phyloP scores from a whole-genome alignment of 2,888 invertebrate species.

The Drosophila formosana region DNA sequence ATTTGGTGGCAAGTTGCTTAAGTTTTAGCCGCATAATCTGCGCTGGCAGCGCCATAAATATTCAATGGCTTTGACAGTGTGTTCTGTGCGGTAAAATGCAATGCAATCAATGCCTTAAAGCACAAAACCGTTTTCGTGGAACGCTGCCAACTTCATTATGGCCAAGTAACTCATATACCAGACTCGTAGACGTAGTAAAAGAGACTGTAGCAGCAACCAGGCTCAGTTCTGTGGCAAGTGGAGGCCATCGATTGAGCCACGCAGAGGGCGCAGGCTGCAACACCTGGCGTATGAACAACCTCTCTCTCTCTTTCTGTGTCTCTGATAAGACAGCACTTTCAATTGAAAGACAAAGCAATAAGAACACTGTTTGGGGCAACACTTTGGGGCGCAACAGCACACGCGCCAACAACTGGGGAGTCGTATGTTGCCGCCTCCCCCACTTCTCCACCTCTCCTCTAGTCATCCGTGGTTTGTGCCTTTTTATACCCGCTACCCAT shows the following conservation, averaged over 20 bases:
- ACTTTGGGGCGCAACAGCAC: slow-evolving; percentile 3
- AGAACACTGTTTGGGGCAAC: slow-evolving; percentile 6
- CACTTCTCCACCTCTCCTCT: background rate
- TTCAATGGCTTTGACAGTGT: slow-evolving; percentile 61
- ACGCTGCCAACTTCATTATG: slow-evolving; percentile 64
- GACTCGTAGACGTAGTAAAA: background rate
- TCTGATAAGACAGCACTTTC: slow-evolving; percentile 25
- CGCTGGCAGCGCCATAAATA: slow-evolving; percentile 73
- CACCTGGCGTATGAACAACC: slow-evolving; percentile 69
- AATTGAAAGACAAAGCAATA: slow-evolving; percentile 26
- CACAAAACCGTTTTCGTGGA: slow-evolving; percentile 35
- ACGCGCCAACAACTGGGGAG: slow-evolving; percentile 20
- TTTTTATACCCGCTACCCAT: background rate
- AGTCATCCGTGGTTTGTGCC: background rate
- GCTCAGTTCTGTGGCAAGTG: slow-evolving; percentile 37
- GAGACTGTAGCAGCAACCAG: background rate
- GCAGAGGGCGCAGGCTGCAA: slow-evolving; percentile 30
- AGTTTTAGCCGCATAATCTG: slow-evolving; percentile 78
- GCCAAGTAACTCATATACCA: slow-evolving; percentile 46
- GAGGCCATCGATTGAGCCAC: slow-evolving; percentile 68
- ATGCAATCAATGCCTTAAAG: slow-evolving; percentile 59
- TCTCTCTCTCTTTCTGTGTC: background rate
- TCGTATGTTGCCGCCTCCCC: slow-evolving; percentile 9
- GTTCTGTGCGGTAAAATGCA: slow-evolving; percentile 10
- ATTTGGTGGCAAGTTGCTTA: slow-evolving; percentile 69